Evolutionary conservation across 2,797 vertebrate genomes (phyloP).

Genomic region (Tolypeutes matacus): DNA sequence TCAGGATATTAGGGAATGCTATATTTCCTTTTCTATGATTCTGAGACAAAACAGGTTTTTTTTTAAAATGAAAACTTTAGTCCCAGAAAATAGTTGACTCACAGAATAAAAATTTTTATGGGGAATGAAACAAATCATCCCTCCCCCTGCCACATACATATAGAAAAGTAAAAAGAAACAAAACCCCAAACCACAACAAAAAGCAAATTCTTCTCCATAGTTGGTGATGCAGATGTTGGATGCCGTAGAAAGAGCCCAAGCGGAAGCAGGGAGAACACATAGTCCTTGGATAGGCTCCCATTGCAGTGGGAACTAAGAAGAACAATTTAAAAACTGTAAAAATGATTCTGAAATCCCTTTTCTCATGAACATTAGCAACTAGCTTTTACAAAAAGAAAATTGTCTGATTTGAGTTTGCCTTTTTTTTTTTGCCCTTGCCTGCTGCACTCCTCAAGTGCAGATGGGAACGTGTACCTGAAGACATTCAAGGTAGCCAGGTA

Average conservation of each 20-base stretch:
- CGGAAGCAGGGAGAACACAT: fast-evolving
- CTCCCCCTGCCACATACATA: neutral
- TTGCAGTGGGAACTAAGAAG: neutral
- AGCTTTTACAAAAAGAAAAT: conserved; percentile 16
- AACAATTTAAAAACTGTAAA: neutral
- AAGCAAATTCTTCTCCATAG: neutral
- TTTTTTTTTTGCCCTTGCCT: neutral
- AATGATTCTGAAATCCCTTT: neutral
- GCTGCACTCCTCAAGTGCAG: neutral
- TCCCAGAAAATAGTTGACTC: neutral
- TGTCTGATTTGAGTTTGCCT: neutral
- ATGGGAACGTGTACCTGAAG: neutral
- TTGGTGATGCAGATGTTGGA: neutral
- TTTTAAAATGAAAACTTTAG: neutral
- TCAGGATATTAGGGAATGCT: neutral
- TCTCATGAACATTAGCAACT: neutral
- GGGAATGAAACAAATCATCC: neutral
- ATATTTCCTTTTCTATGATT: neutral
- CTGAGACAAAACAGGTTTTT: neutral
- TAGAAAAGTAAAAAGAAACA: conserved; percentile 21
- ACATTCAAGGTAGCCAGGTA: neutral
- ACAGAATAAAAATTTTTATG: conserved; percentile 18
- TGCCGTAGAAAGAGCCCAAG: neutral
- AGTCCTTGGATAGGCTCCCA: neutral
- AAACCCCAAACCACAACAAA: neutral